Evolutionary conservation across 2,797 vertebrate species (phyloP).

Genomic region (Tympanoctomys barrerae): DNA sequence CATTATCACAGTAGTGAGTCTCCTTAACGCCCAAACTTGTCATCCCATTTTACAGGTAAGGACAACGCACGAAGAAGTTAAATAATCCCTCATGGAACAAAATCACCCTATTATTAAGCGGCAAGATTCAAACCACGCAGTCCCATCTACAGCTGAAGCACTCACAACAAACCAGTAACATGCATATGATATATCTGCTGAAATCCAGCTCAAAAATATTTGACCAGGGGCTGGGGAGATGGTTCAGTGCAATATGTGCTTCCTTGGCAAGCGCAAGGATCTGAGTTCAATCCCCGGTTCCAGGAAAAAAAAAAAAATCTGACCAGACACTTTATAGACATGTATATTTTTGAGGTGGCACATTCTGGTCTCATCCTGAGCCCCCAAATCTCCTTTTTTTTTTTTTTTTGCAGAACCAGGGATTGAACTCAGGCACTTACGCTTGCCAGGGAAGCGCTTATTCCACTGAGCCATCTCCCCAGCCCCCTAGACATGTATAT

Average conservation of each 20-base stretch:
- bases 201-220: constrained; percentile 57
- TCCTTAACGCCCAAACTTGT: not conserved
- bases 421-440: too few relatives aligned
- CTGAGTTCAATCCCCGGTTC: too few relatives aligned
- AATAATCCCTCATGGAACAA: not conserved
- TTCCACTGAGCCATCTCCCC: too few relatives aligned
- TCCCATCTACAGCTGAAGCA: not conserved
- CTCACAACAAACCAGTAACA: constrained; percentile 1
- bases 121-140: constrained; percentile 24
- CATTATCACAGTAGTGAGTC: not conserved
- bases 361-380: too few relatives aligned
- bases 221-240: not conserved
- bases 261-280: too few relatives aligned
- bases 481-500: not conserved
- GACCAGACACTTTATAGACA: constrained; percentile 2
- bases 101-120: not conserved
- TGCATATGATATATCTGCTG: not conserved
- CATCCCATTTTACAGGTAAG: constrained; percentile 32
- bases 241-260: too few relatives aligned
- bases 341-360: not conserved
- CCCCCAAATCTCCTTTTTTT: too few relatives aligned
- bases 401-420: too few relatives aligned
- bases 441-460: too few relatives aligned
- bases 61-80: constrained; percentile 21
- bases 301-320: too few relatives aligned